Percentiles rank a stretch among this genome's conserved stretches.
These are phyloP conservation scores for Epinotia ramella DNA, from an alignment of 2,888 invertebrate species.

Conservation along the genomic window DNA sequence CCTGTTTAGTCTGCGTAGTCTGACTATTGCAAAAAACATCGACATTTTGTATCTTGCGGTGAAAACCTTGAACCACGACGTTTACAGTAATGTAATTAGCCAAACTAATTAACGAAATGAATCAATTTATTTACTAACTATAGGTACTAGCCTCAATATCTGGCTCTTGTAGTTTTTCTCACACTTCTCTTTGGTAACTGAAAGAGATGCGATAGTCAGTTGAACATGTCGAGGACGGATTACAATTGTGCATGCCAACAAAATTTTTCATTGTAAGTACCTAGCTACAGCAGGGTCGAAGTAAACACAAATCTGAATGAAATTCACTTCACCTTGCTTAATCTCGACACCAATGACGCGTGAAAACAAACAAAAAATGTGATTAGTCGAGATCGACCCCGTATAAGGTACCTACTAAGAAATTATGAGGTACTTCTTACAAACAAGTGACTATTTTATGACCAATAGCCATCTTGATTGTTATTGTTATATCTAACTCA, in stretches of 20 bases:
- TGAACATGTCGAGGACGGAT: conserved; percentile 2
- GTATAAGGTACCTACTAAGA: conserved; percentile 13
- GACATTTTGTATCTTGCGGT: conserved; percentile 3
- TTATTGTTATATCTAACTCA: neutral
- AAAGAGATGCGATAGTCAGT: neutral
- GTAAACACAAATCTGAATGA: conserved; percentile 26
- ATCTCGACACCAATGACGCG: conserved; percentile 40
- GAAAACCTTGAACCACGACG: conserved; percentile 11
- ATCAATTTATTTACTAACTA: conserved; percentile 15
- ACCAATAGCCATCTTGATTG: neutral
- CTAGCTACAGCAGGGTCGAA: conserved; percentile 12
- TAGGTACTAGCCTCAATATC: neutral
- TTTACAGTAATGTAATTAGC: conserved; percentile 24
- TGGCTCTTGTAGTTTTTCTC: neutral
- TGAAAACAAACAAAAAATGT: conserved; percentile 30
- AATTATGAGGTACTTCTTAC: neutral
- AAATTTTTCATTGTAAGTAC: conserved; percentile 13
- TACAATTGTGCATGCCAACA: neutral
- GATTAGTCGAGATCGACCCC: conserved; percentile 7
- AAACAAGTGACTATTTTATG: neutral
- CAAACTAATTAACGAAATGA: conserved; percentile 22
- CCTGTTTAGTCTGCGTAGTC: neutral
- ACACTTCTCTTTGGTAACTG: neutral
- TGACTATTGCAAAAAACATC: conserved; percentile 11
- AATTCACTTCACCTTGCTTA: conserved; percentile 41